Conservation (phyloP, 2,113 vertebrate genomes). For the Heterochromis multidens region DNA sequence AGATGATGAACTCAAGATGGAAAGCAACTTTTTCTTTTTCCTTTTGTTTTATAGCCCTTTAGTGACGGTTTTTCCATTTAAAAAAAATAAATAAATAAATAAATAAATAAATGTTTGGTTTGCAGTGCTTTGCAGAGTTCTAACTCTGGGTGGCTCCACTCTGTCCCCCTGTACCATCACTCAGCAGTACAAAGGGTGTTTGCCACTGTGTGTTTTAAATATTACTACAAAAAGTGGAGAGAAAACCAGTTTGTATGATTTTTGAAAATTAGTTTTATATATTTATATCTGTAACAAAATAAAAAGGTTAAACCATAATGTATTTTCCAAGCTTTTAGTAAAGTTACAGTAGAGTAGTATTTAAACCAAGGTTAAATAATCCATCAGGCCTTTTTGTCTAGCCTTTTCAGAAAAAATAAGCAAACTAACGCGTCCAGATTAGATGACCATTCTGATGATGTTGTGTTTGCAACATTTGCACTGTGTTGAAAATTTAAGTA, state of each 20-base stretch:
- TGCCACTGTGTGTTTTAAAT: too few relatives aligned
- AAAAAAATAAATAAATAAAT: background rate
- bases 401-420: background rate
- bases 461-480: background rate
- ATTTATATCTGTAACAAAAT: background rate
- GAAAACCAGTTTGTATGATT: too few relatives aligned
- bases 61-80: too few relatives aligned
- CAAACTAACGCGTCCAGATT: background rate
- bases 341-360: too few relatives aligned
- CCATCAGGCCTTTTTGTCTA: too few relatives aligned
- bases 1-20: background rate
- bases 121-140: background rate
- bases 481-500: background rate
- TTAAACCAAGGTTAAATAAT: too few relatives aligned
- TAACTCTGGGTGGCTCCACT: background rate
- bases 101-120: background rate
- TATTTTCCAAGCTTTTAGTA: background rate
- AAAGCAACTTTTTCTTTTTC: fast-evolving
- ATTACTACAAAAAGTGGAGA: too few relatives aligned
- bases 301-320: background rate
- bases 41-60: too few relatives aligned
- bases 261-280: too few relatives aligned
- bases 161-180: background rate
- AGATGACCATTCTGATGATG: background rate
- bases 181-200: background rate